Evolutionary conservation across 1,140 invertebrate species (phyloP).

Genomic region (Panulirus ornatus): DNA sequence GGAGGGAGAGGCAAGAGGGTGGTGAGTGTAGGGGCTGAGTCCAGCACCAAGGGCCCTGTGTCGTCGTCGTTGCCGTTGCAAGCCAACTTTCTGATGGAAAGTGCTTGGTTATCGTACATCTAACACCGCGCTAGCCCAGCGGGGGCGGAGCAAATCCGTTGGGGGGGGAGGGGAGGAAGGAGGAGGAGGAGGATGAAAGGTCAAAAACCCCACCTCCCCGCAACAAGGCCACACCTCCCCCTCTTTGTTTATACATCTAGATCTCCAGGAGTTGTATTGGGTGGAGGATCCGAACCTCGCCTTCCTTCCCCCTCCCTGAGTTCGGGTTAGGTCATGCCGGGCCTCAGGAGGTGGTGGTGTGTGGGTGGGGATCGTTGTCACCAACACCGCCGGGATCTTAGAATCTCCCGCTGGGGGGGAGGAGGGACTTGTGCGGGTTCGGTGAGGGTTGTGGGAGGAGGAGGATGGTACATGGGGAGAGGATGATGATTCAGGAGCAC

Average conservation of each 20-base stretch:
- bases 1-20: conserved; percentile 21
- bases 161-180: background rate
- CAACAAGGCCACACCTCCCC: conserved; percentile 6
- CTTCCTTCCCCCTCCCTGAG: background rate
- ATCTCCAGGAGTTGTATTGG: background rate
- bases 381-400: background rate
- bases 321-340: background rate
- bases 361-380: background rate
- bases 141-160: conserved; percentile 64
- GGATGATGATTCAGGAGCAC: background rate
- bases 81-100: conserved; percentile 68
- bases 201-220: no score
- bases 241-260: conserved; percentile 4
- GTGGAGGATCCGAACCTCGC: background rate
- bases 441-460: background rate
- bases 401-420: background rate
- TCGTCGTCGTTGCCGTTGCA: conserved; percentile 57
- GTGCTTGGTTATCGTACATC: conserved; percentile 62
- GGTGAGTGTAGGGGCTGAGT: background rate
- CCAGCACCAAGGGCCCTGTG: conserved; percentile 29
- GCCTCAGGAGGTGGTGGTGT: background rate
- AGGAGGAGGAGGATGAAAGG: no score
- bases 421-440: background rate
- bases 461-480: background rate
- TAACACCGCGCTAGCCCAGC: conserved; percentile 48